phyloP scores from a whole-genome alignment of 1,140 invertebrate species.

The Eriosoma lanigerum region DNA sequence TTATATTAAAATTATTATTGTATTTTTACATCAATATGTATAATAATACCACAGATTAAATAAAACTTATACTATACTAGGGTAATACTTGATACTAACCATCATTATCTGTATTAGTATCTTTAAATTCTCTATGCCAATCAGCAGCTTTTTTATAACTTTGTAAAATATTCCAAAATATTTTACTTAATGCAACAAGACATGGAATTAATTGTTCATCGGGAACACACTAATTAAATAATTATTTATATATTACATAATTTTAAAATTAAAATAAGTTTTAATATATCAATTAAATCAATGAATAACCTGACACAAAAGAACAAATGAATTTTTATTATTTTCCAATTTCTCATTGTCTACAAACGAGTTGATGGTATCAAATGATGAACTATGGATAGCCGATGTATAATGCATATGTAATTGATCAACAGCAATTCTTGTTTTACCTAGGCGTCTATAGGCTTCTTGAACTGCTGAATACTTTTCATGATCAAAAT shows the following conservation, averaged over 20 bases:
- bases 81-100: not conserved
- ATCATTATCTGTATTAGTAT: constrained; percentile 48
- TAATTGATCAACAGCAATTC: constrained; percentile 90
- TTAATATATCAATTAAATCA: constrained; percentile 30
- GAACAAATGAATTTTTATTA: constrained; percentile 75
- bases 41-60: not conserved
- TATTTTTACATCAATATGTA: too few species aligned
- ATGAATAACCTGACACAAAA: constrained; percentile 68
- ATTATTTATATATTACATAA: not conserved
- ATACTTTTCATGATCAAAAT: constrained; percentile 74
- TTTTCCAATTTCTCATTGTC: constrained; percentile 65
- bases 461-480: constrained; percentile 84
- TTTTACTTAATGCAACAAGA: constrained; percentile 77
- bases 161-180: constrained; percentile 77
- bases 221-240: constrained; percentile 66
- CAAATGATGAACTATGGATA: constrained; percentile 85
- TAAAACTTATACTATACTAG: not conserved
- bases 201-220: constrained; percentile 79
- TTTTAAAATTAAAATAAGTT: not conserved
- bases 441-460: constrained; percentile 78
- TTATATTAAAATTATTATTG: not conserved
- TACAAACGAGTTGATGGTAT: constrained; percentile 73
- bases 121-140: constrained; percentile 70
- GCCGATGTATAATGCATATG: constrained; percentile 94
- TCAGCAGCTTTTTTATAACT: constrained; percentile 80